Percentiles rank a stretch among this genome's conserved stretches.
Evolutionary conservation across 2,113 vertebrate genomes (phyloP).

Genomic region (Gallinago undulata): DNA sequence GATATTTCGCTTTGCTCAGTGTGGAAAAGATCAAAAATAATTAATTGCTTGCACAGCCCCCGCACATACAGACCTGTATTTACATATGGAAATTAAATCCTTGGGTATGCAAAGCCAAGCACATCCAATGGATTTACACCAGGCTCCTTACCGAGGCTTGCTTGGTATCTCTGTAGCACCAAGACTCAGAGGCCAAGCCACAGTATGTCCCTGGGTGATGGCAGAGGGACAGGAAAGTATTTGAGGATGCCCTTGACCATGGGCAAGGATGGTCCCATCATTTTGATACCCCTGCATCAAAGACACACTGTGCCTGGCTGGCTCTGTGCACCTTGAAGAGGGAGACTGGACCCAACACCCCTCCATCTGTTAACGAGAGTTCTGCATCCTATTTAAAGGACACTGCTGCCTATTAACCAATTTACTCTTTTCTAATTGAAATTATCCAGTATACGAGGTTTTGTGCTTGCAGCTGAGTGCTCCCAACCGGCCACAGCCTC

Average conservation of each 20-base stretch:
- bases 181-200: neutral
- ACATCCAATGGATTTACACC: slow-evolving; percentile 33
- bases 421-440: slow-evolving; percentile 27
- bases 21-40: neutral
- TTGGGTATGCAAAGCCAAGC: slow-evolving; percentile 18
- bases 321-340: fast-evolving
- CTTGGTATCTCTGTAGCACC: neutral
- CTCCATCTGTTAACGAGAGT: fast-evolving
- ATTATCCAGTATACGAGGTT: neutral
- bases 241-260: neutral
- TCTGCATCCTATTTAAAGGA: neutral
- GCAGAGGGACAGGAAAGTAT: neutral
- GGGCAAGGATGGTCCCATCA: neutral
- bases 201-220: fast-evolving
- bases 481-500: neutral
- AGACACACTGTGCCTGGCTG: neutral
- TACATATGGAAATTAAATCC: slow-evolving; percentile 47
- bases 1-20: neutral
- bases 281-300: neutral
- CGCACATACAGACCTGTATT: neutral
- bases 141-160: neutral
- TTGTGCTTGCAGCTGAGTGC: neutral
- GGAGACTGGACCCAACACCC: neutral
- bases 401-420: neutral
- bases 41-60: neutral